These are phyloP conservation scores for Caretta caretta DNA, from an alignment of 2,113 vertebrate species.

Conservation along the genomic window DNA sequence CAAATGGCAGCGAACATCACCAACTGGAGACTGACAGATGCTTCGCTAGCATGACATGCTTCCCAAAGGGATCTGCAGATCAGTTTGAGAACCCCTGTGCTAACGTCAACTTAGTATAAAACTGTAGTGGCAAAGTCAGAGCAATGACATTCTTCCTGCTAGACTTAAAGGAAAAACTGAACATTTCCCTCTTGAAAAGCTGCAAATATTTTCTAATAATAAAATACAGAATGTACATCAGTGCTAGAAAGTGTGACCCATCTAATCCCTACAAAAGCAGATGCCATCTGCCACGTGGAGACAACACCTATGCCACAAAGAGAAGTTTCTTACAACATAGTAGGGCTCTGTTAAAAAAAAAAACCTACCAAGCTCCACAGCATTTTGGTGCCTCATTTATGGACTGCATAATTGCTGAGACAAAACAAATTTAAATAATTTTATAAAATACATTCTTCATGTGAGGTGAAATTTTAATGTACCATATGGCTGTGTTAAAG, in stretches of 20 bases:
- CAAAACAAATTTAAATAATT: background rate
- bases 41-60: background rate
- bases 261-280: background rate
- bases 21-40: background rate
- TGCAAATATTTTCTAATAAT: background rate
- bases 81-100: background rate
- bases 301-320: background rate
- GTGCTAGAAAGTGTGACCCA: background rate
- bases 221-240: background rate
- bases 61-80: background rate
- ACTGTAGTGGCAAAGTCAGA: background rate
- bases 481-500: constrained; percentile 49
- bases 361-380: fast-evolving
- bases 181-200: background rate
- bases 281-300: background rate
- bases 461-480: background rate
- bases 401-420: background rate
- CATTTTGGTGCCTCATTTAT: background rate
- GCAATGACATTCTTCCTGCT: background rate
- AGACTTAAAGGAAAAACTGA: background rate
- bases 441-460: constrained; percentile 34
- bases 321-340: background rate
- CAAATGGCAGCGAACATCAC: background rate
- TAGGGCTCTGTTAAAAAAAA: background rate
- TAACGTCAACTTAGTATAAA: background rate